Percentiles rank a stretch among this genome's conserved stretches.
phyloP scores from a whole-genome alignment of 2,888 invertebrate genomes.

The Tetragonisca angustula region DNA sequence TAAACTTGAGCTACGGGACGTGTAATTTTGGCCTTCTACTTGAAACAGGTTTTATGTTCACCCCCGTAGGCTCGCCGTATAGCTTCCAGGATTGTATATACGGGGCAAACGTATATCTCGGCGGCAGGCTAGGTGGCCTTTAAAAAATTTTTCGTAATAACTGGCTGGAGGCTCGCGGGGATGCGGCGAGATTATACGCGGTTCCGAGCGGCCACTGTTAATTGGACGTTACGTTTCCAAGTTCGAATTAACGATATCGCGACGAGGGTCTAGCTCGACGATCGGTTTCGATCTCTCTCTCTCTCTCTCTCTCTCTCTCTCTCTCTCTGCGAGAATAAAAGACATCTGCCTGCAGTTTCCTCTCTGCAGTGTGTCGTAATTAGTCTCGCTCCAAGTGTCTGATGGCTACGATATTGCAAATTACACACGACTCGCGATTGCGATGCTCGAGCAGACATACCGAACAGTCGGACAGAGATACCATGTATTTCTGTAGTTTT shows the following conservation, averaged over 20 bases:
- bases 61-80: conserved; percentile 63
- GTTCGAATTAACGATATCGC: conserved; percentile 34
- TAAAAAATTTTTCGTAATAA: conserved; percentile 52
- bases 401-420: neutral
- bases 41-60: conserved; percentile 72
- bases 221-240: conserved; percentile 31
- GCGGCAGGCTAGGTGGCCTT: conserved; percentile 9
- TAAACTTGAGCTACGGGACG: conserved; percentile 74
- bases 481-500: neutral
- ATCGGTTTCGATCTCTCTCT: neutral
- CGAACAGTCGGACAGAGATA: neutral
- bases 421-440: neutral
- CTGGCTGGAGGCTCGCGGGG: conserved; percentile 6
- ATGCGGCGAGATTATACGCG: conserved; percentile 6
- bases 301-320: neutral
- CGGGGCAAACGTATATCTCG: conserved; percentile 51
- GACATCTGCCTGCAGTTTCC: neutral
- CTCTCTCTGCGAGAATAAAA: neutral
- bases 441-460: no score
- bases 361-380: neutral
- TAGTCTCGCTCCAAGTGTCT: conserved; percentile 2
- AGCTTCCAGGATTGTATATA: conserved; percentile 66
- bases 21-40: conserved; percentile 72
- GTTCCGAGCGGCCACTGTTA: conserved; percentile 19
- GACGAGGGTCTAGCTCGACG: neutral